A percentile compares a stretch with the other conserved stretches of the same genome.
Conservation (phyloP, 2,888 invertebrate species). For the Erebia ligea region DNA sequence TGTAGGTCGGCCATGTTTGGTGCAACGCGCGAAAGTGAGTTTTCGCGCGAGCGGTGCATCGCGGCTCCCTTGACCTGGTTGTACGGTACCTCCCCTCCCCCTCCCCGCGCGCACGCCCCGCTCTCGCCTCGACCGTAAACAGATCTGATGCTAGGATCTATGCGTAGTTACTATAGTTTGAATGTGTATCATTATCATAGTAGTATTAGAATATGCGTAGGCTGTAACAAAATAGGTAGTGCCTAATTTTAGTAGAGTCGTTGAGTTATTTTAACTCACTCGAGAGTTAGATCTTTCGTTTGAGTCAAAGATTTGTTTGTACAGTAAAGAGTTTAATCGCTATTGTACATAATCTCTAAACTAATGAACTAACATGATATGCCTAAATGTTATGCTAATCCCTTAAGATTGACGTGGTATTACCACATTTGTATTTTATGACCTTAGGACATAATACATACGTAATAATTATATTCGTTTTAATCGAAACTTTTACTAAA, state of each 20-base stretch:
- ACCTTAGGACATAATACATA: too few relatives aligned
- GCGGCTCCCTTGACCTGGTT: slow-evolving; percentile 81
- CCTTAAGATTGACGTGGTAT: too few relatives aligned
- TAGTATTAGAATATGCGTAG: slow-evolving; percentile 4
- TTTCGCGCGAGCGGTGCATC: slow-evolving; percentile 82
- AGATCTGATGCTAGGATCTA: slow-evolving; percentile 47
- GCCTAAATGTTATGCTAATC: too few relatives aligned
- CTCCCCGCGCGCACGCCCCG: slow-evolving; percentile 45
- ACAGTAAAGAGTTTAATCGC: too few relatives aligned
- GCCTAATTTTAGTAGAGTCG: neutral
- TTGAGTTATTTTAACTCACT: neutral
- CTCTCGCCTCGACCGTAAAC: slow-evolving; percentile 68
- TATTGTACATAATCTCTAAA: too few relatives aligned
- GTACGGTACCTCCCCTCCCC: slow-evolving; percentile 47
- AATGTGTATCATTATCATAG: slow-evolving; percentile 12
- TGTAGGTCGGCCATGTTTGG: slow-evolving; percentile 70
- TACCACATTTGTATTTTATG: too few relatives aligned
- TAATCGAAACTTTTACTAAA: too few relatives aligned
- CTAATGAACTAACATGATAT: too few relatives aligned
- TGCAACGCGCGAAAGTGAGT: slow-evolving; percentile 82
- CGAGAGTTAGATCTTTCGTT: too few relatives aligned
- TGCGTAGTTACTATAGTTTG: slow-evolving; percentile 32
- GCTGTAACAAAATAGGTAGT: neutral
- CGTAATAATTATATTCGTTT: too few relatives aligned
- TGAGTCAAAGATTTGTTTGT: too few relatives aligned